Evolutionary conservation across 2,797 vertebrate species (phyloP).

Genomic region (Malacoctenus gilli): DNA sequence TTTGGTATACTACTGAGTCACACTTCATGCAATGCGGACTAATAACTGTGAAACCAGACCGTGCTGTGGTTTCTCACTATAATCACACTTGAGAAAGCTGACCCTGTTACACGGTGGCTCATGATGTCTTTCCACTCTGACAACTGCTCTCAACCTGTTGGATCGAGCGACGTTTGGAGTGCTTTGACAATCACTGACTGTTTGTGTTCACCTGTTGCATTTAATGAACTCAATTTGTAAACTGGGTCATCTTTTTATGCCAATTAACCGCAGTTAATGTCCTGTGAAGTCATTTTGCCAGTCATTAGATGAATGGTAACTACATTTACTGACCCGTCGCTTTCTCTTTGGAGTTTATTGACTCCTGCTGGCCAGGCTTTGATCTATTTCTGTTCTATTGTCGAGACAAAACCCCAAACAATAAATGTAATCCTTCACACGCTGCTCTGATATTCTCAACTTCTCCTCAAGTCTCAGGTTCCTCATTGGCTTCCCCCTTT

Average conservation of each 20-base stretch:
- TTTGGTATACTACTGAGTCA: constrained; percentile 38
- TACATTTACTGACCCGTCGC: constrained; percentile 33
- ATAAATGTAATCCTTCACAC: constrained; percentile 74
- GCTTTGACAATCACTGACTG: constrained; percentile 10
- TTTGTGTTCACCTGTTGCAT: constrained; percentile 26
- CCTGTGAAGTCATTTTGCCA: constrained; percentile 37
- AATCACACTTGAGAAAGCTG: constrained; percentile 32
- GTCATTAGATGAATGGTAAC: constrained; percentile 16
- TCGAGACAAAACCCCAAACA: constrained; percentile 55
- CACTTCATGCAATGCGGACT: constrained; percentile 45
- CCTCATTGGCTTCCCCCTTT: constrained; percentile 59
- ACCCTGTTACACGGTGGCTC: constrained; percentile 18
- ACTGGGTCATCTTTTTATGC: constrained; percentile 36
- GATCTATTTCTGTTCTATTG: constrained; percentile 66
- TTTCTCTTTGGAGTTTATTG: constrained; percentile 35
- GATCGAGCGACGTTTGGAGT: constrained; percentile 19
- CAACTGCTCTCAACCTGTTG: constrained; percentile 34
- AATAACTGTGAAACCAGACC: constrained; percentile 58
- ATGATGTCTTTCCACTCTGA: constrained; percentile 17
- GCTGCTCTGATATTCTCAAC: constrained; percentile 67
- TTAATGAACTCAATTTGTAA: constrained; percentile 38
- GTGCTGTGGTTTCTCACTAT: constrained; percentile 37
- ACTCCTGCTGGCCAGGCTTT: constrained; percentile 58
- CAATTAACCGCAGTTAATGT: constrained; percentile 46
- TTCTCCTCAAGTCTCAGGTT: constrained; percentile 77